Percentiles rank a stretch among this genome's conserved stretches.
Conservation (phyloP, 2,797 vertebrate genomes). For the Pipistrellus pipistrellus region DNA sequence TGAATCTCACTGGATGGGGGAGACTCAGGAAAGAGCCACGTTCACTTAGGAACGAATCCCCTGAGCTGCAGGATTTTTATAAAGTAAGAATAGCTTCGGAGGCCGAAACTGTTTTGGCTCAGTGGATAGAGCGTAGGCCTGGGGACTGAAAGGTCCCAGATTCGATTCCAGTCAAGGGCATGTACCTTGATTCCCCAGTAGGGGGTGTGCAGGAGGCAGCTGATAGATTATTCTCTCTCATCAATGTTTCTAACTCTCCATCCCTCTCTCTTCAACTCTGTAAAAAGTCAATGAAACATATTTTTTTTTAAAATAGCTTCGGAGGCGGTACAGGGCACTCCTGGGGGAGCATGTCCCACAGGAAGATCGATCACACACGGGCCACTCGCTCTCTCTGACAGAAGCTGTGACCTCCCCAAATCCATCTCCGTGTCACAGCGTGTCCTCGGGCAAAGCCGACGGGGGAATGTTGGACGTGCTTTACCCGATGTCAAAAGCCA, state of each 20-base stretch:
- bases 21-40: neutral
- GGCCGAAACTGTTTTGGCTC: too few species aligned
- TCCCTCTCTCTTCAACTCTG: too few species aligned
- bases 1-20: neutral
- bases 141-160: too few species aligned
- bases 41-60: neutral
- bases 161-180: too few species aligned
- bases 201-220: too few species aligned
- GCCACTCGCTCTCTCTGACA: neutral
- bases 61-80: neutral
- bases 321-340: neutral
- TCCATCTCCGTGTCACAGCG: rapidly evolving
- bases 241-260: too few species aligned
- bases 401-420: rapidly evolving
- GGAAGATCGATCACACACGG: neutral
- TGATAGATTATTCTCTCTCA: too few species aligned
- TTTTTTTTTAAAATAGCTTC: too few species aligned
- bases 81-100: neutral
- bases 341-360: neutral
- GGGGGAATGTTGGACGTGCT: rapidly evolving
- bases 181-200: too few species aligned
- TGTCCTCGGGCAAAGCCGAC: rapidly evolving
- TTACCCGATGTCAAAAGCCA: rapidly evolving
- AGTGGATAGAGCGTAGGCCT: too few species aligned
- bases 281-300: too few species aligned